Evolutionary conservation across 1,140 invertebrate species (phyloP).

Genomic region (Trichogramma pretiosum): DNA sequence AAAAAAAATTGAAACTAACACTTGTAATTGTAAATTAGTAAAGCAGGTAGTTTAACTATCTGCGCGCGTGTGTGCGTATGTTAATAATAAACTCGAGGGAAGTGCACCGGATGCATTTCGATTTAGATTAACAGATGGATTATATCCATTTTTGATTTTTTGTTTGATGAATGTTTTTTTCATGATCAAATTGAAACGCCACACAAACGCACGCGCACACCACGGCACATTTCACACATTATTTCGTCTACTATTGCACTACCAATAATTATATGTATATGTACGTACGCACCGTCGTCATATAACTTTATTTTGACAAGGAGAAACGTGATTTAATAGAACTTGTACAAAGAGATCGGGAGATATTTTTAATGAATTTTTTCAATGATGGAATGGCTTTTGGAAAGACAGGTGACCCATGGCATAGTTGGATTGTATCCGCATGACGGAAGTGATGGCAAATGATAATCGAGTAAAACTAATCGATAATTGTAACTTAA

Average conservation of each 20-base stretch:
- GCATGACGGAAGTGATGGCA: conserved; percentile 23
- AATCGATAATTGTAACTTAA: not conserved
- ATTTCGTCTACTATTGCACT: conserved; percentile 12
- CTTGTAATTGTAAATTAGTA: conserved; percentile 10
- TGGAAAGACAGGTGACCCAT: conserved; percentile 13
- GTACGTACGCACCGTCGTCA: conserved; percentile 6
- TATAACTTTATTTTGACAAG: conserved; percentile 16
- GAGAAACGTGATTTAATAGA: conserved; percentile 11
- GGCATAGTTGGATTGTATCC: conserved; percentile 26
- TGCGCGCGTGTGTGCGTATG: conserved; percentile 6
- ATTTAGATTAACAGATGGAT: too few species aligned
- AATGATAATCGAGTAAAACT: not conserved
- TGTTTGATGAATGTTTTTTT: not conserved
- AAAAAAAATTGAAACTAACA: conserved; percentile 2
- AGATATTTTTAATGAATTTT: conserved; percentile 9
- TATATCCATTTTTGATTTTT: not conserved
- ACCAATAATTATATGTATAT: conserved; percentile 6
- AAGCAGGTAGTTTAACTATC: conserved; percentile 4
- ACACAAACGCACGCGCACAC: not conserved
- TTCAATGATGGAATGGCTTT: conserved; percentile 5
- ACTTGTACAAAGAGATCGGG: conserved; percentile 6
- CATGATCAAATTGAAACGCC: not conserved
- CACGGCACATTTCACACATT: conserved; percentile 10
- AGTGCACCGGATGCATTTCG: conserved; percentile 15
- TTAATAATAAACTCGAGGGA: conserved; percentile 4